phyloP scores from a whole-genome alignment of 2,797 vertebrate species.

The Pogoniulus pusillus region DNA sequence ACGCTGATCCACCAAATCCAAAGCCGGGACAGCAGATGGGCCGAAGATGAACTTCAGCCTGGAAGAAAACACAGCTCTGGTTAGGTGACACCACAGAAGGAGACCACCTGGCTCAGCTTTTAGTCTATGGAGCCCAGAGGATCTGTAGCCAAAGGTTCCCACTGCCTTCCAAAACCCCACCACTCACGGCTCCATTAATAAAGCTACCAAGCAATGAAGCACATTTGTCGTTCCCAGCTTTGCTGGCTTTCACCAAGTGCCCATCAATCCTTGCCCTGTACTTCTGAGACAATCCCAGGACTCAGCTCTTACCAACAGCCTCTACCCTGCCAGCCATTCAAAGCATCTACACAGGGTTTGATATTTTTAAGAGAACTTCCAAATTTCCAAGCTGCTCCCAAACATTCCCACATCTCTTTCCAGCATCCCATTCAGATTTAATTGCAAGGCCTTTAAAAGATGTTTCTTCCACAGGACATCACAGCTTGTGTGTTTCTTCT shows the following conservation, averaged over 20 bases:
- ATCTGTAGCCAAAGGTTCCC: neutral
- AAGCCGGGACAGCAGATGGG: constrained; percentile 84
- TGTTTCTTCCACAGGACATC: neutral
- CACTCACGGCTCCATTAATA: neutral
- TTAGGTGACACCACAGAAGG: neutral
- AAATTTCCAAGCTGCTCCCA: neutral
- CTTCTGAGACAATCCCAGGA: neutral
- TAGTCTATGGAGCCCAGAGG: neutral
- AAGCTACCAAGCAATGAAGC: neutral
- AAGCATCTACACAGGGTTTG: neutral
- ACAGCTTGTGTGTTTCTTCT: neutral
- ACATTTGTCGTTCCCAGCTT: neutral
- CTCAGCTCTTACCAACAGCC: neutral
- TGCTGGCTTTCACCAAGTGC: neutral
- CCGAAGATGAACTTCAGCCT: constrained; percentile 94
- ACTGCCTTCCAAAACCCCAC: neutral
- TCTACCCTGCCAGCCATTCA: neutral
- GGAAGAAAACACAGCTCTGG: neutral
- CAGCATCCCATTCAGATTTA: neutral
- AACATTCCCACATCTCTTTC: neutral
- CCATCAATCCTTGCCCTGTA: neutral
- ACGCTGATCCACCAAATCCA: constrained; percentile 90
- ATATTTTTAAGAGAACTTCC: neutral
- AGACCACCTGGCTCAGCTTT: neutral
- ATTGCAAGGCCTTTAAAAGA: neutral